Conservation (phyloP, 2,797 vertebrate genomes). For the Cyprinella venusta region DNA sequence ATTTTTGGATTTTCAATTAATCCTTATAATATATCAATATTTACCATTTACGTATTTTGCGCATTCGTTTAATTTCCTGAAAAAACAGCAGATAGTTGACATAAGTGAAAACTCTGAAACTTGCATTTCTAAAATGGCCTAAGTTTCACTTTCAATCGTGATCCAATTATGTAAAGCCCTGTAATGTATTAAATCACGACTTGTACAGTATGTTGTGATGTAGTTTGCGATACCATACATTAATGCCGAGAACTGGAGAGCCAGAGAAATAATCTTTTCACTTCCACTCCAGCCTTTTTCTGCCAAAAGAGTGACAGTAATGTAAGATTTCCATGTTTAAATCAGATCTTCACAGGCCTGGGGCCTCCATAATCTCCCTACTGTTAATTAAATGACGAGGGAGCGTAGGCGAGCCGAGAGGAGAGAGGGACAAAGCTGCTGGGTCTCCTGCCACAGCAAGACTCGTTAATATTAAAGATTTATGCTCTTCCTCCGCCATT, state of each 20-base stretch:
- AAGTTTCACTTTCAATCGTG: background rate
- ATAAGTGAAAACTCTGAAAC: background rate
- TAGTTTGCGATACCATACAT: background rate
- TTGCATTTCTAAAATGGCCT: background rate
- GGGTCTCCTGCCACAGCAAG: constrained; percentile 51
- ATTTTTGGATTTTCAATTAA: background rate
- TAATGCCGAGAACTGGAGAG: background rate
- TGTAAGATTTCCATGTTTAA: constrained; percentile 52
- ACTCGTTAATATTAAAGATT: constrained; percentile 57
- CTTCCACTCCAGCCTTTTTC: constrained; percentile 25
- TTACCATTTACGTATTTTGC: background rate
- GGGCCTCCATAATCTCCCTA: constrained; percentile 57
- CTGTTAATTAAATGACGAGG: constrained; percentile 64
- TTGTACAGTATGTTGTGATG: background rate
- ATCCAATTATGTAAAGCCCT: background rate
- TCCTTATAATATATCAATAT: background rate
- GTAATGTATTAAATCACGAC: background rate
- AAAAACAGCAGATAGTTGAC: background rate
- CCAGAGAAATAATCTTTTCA: constrained; percentile 6
- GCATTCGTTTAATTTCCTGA: background rate
- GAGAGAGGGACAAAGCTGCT: constrained; percentile 48
- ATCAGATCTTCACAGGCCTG: constrained; percentile 55
- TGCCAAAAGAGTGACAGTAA: constrained; percentile 7
- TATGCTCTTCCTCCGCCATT: constrained; percentile 33
- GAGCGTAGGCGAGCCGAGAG: constrained; percentile 53